Evolutionary conservation across 2,113 vertebrate genomes (phyloP).

Genomic region (Channa argus): DNA sequence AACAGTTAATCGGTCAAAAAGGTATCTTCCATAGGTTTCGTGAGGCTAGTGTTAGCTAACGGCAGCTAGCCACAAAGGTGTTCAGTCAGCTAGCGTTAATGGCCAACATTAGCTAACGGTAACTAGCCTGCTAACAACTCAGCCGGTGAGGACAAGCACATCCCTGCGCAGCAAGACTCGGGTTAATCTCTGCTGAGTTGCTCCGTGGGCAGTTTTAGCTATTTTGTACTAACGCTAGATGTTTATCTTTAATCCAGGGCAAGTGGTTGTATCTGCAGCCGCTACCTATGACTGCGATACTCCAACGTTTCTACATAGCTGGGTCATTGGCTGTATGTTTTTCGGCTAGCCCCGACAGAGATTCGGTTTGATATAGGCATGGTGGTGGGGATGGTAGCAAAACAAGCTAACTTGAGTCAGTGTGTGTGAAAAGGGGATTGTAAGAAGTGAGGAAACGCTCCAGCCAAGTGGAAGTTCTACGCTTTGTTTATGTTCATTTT

Average conservation of each 20-base stretch:
- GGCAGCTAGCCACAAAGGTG: conserved; percentile 66
- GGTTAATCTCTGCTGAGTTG: conserved; percentile 52
- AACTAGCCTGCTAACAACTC: conserved; percentile 70
- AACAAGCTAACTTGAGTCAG: conserved; percentile 53
- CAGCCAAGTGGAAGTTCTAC: conserved; percentile 24
- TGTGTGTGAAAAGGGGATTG: conserved; percentile 33
- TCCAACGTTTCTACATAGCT: conserved; percentile 3
- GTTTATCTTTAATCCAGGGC: not conserved
- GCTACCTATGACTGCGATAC: conserved; percentile 35
- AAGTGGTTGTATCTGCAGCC: not conserved
- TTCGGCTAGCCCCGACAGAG: conserved; percentile 43
- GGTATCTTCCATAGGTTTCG: conserved; percentile 14
- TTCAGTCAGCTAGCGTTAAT: conserved; percentile 29
- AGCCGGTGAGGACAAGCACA: conserved; percentile 58
- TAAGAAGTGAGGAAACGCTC: conserved; percentile 51
- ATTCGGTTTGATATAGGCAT: conserved; percentile 43
- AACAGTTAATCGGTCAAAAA: not conserved
- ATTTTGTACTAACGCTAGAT: not conserved
- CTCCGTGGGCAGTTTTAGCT: conserved; percentile 3
- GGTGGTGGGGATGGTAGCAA: conserved; percentile 34
- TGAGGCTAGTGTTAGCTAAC: conserved; percentile 25
- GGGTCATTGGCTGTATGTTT: conserved; percentile 22
- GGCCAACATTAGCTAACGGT: conserved; percentile 59
- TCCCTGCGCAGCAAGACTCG: conserved; percentile 38
- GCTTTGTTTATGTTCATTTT: conserved; percentile 25